These are phyloP conservation scores for Egretta garzetta DNA, from an alignment of 2,113 vertebrate species.

Conservation along the genomic window DNA sequence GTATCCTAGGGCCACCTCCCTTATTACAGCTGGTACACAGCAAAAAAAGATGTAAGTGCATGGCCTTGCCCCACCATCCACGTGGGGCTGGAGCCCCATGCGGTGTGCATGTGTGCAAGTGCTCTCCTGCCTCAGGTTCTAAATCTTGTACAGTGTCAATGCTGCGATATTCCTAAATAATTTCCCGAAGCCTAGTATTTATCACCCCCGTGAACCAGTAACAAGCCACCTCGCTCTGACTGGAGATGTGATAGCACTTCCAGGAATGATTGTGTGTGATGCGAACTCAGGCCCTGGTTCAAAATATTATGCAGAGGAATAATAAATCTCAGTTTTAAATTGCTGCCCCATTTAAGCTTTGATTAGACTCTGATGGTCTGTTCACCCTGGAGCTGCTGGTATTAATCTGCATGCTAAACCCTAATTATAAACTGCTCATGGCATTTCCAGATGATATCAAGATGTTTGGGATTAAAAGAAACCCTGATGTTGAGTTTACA, in stretches of 20 bases:
- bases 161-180: not conserved
- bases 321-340: conserved; percentile 68
- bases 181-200: not conserved
- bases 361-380: conserved; percentile 68
- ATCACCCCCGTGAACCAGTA: not conserved
- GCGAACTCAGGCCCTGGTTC: conserved; percentile 52
- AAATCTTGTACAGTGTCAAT: not conserved
- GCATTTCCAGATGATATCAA: conserved; percentile 76
- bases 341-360: conserved; percentile 63
- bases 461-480: conserved; percentile 78
- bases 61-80: not conserved
- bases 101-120: not conserved
- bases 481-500: conserved; percentile 59
- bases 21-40: not conserved
- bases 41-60: not conserved
- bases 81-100: not conserved
- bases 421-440: conserved; percentile 74
- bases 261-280: conserved; percentile 61
- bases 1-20: not conserved
- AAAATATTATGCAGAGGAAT: conserved; percentile 45
- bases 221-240: conserved; percentile 9
- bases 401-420: conserved; percentile 64
- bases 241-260: conserved; percentile 50
- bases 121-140: not conserved
- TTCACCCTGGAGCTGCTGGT: conserved; percentile 55